Conservation (phyloP, 2,797 vertebrate genomes). For the Momotus momota region DNA sequence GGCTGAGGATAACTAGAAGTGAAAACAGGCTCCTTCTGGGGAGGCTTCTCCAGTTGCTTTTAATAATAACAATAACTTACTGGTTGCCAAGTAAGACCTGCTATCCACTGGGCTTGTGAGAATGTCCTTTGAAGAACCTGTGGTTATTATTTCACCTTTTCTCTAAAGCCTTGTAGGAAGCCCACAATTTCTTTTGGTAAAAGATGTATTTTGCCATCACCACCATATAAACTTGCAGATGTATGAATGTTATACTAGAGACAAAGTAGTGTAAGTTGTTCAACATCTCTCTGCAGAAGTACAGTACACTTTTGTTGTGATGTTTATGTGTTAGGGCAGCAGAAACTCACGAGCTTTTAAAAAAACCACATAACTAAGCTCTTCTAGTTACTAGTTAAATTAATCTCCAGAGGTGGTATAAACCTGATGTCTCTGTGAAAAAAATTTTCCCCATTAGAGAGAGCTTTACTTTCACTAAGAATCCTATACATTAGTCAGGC, state of each 20-base stretch:
- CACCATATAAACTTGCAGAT: background rate
- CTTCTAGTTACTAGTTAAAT: background rate
- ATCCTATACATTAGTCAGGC: background rate
- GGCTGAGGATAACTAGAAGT: background rate
- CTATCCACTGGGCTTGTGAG: background rate
- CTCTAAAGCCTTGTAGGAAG: background rate
- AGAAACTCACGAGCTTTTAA: background rate
- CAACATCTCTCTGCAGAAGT: background rate
- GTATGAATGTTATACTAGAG: background rate
- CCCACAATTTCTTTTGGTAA: background rate
- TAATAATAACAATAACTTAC: background rate
- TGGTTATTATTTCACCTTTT: background rate
- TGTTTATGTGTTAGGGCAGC: background rate
- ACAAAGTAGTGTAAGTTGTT: background rate
- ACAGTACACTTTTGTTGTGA: background rate
- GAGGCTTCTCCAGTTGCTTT: background rate
- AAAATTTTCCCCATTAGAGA: background rate
- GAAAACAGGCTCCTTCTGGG: background rate
- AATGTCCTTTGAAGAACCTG: background rate
- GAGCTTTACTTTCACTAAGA: background rate
- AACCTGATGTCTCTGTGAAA: background rate
- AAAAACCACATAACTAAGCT: background rate
- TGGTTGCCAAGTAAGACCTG: background rate
- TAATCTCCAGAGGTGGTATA: background rate
- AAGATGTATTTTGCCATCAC: background rate